Evolutionary conservation across 1,140 invertebrate species (phyloP).

Genomic region (Hyles euphorbiae): DNA sequence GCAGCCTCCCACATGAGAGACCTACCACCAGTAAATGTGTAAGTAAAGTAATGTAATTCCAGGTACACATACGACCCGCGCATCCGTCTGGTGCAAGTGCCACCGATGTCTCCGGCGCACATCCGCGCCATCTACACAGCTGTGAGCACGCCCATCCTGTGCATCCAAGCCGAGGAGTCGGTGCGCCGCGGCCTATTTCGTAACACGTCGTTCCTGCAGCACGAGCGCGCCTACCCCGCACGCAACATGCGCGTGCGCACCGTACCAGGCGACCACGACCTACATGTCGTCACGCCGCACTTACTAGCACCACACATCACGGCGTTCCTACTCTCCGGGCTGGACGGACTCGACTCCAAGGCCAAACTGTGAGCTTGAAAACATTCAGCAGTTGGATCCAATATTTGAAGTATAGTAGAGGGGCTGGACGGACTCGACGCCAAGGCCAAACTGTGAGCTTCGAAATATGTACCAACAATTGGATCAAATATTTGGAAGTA

Average conservation of each 20-base stretch:
- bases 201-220: slow-evolving; percentile 28
- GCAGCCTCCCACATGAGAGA: too few relatives aligned
- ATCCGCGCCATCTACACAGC: slow-evolving; percentile 25
- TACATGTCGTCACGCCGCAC: slow-evolving; percentile 40
- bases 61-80: slow-evolving; percentile 54
- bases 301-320: slow-evolving; percentile 26
- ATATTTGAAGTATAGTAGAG: too few relatives aligned
- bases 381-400: background rate
- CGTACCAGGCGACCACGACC: slow-evolving; percentile 40
- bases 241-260: slow-evolving; percentile 30
- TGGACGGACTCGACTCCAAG: slow-evolving; percentile 36
- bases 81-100: slow-evolving; percentile 19
- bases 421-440: slow-evolving; percentile 16
- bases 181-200: slow-evolving; percentile 18
- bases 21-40: too few relatives aligned
- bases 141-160: slow-evolving; percentile 26
- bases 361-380: slow-evolving; percentile 36
- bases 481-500: too few relatives aligned
- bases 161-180: slow-evolving; percentile 25
- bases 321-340: slow-evolving; percentile 40
- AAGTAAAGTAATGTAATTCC: too few relatives aligned
- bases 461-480: background rate
- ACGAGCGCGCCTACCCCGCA: slow-evolving; percentile 27
- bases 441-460: slow-evolving; percentile 42
- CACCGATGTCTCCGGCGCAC: slow-evolving; percentile 31